These are phyloP conservation scores for Meiosimyza platycephala DNA, from an alignment of 2,888 invertebrate species.

Conservation along the genomic window DNA sequence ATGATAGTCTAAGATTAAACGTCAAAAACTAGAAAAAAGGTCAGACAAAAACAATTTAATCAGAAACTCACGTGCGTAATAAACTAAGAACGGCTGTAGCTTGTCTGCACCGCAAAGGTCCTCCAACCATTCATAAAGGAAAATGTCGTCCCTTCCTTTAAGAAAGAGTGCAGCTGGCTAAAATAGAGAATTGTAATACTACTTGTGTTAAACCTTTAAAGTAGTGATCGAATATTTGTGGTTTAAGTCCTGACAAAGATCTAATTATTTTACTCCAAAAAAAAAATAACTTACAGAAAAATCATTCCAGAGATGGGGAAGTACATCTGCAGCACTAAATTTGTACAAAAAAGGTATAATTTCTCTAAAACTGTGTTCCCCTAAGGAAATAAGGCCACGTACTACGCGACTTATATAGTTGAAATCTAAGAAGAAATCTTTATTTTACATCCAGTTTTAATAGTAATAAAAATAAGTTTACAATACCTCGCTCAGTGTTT, in stretches of 20 bases:
- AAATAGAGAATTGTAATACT: neutral
- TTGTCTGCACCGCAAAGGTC: slow-evolving; percentile 60
- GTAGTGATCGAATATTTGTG: too few species aligned
- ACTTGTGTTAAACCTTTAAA: neutral
- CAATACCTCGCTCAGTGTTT: slow-evolving; percentile 54
- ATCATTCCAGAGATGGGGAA: slow-evolving; percentile 58
- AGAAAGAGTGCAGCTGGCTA: slow-evolving; percentile 61
- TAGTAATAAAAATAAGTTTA: neutral
- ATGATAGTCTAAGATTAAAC: slow-evolving; percentile 49
- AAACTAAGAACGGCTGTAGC: slow-evolving; percentile 62
- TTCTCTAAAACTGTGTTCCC: slow-evolving; percentile 65
- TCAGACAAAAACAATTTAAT: neutral
- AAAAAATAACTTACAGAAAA: slow-evolving; percentile 52
- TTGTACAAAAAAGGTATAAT: slow-evolving; percentile 63
- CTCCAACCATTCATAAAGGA: slow-evolving; percentile 65
- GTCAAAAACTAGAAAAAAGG: neutral
- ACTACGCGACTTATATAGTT: slow-evolving; percentile 61
- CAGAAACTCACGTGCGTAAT: slow-evolving; percentile 57
- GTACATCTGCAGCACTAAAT: slow-evolving; percentile 54
- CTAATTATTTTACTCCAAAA: neutral
- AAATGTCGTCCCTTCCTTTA: slow-evolving; percentile 62
- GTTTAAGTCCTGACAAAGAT: too few species aligned
- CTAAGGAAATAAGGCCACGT: slow-evolving; percentile 60
- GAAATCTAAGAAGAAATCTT: slow-evolving; percentile 54
- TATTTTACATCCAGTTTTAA: neutral